Conservation (phyloP, 2,113 vertebrate genomes). For the Micronisus gabar region DNA sequence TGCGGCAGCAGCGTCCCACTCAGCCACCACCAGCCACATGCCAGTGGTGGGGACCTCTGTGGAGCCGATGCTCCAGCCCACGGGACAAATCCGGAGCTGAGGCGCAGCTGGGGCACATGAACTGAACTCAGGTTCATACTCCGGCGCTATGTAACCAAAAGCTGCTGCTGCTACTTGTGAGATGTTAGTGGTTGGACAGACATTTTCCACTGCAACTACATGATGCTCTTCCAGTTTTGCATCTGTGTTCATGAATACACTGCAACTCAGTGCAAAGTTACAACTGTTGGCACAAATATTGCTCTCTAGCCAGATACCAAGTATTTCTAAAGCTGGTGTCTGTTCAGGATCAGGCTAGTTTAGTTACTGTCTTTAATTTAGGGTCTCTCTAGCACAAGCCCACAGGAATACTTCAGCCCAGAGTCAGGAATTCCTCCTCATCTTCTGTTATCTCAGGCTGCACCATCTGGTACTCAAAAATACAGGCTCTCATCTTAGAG, state of each 20-base stretch:
- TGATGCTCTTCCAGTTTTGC: not conserved
- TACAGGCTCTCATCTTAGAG: not conserved
- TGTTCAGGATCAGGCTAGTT: not conserved
- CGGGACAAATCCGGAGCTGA: fast-evolving
- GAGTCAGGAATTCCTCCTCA: not conserved
- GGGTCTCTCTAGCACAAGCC: not conserved
- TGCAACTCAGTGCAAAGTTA: not conserved
- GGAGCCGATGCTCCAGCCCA: not conserved
- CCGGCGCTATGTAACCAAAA: fast-evolving
- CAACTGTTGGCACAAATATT: not conserved
- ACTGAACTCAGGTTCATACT: fast-evolving
- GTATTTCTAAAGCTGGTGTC: not conserved
- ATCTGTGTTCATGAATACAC: not conserved
- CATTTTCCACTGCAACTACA: not conserved
- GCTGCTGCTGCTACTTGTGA: not conserved
- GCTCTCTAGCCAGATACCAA: not conserved
- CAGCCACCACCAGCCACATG: fast-evolving
- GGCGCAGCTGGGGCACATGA: not conserved
- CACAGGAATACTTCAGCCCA: not conserved
- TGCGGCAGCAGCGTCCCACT: not conserved
- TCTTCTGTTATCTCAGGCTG: not conserved
- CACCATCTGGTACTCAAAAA: not conserved
- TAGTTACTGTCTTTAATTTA: not conserved
- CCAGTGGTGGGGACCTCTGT: not conserved
- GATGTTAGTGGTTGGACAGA: not conserved